phyloP scores from a whole-genome alignment of 2,888 invertebrate species.

The Cheilosia pagana region DNA sequence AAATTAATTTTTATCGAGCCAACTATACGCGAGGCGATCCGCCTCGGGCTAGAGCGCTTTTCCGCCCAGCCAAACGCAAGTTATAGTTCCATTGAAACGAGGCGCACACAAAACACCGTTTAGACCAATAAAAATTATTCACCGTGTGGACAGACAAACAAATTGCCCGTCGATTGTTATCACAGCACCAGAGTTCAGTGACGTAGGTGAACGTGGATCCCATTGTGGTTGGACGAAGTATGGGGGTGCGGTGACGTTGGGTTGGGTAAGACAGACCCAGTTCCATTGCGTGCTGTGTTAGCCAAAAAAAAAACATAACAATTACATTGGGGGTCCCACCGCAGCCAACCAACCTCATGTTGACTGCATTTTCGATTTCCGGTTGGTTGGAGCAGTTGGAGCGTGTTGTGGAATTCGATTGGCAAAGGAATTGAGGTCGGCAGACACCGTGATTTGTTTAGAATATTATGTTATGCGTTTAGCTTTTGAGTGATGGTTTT shows the following conservation, averaged over 20 bases:
- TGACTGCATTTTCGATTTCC: slow-evolving; percentile 71
- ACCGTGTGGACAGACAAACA: slow-evolving; percentile 60
- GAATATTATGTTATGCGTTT: slow-evolving; percentile 31
- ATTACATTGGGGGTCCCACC: slow-evolving; percentile 37
- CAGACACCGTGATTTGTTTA: slow-evolving; percentile 57
- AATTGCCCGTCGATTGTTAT: slow-evolving; percentile 47
- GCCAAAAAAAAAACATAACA: slow-evolving; percentile 65
- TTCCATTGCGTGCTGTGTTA: slow-evolving; percentile 47
- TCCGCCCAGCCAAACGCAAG: neutral
- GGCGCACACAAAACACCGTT: slow-evolving; percentile 29
- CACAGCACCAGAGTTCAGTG: slow-evolving; percentile 49
- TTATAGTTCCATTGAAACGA: slow-evolving; percentile 40
- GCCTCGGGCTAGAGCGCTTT: neutral
- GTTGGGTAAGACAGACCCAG: slow-evolving; percentile 6
- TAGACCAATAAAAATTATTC: slow-evolving; percentile 55
- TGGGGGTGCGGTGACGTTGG: neutral
- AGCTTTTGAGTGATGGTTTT: slow-evolving; percentile 32
- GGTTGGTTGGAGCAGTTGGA: slow-evolving; percentile 38
- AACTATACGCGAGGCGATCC: slow-evolving; percentile 2
- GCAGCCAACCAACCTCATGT: slow-evolving; percentile 16
- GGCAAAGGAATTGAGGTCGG: slow-evolving; percentile 64
- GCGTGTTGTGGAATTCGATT: slow-evolving; percentile 56
- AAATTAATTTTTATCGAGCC: slow-evolving; percentile 32
- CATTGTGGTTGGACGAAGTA: slow-evolving; percentile 12
- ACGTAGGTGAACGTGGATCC: slow-evolving; percentile 50